Evolutionary conservation across 2,113 vertebrate species (phyloP), one percentile per base, ranked within the genome.

Genomic region (Nibea albiflora): DNA sequence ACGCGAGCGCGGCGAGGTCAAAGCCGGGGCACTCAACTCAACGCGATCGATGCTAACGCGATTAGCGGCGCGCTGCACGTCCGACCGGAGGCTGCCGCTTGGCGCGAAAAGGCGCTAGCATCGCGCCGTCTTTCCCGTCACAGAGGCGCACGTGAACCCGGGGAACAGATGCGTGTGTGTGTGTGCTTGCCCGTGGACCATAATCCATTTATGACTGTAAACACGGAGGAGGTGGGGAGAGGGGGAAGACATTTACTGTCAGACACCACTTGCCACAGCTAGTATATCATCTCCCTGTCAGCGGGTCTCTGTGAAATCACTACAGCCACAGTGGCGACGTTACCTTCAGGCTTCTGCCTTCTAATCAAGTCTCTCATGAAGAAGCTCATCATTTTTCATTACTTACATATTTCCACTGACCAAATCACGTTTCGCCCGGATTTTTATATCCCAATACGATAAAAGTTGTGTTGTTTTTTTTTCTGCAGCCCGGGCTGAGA

Each of bases 121-220:
- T 73, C 15, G 54, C 46, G 63, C 77, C 64, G 22, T 56, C 57
- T 86, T 86, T 78, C 86, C 84, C 86, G 69, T 73, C 86, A 78
- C 49, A 44, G 75, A 56, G 47, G 54, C 20, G 12, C 68, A 15
- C 35, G 60, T 69, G 78, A 86, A 84, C 50, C 75, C 20, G 6
- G 5, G 68, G 76, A 87, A 86, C 80, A 74, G 88, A 74, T 74
- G 6, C 79, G 35, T 35, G 1, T 35, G 35, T 39, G 35, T 39
- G 82, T 81, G 83, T 49, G 87, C 82, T 75, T 39, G 78, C 83
- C 87, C 86, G 6, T 89, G 80, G 72, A 89, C 85, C 24, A 61
- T 94, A 93, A 94, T 94, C 91, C 91, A 78, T 90, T 93, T 93
- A 93, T 22, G 76, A 90, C 71, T 80, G 88, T 90, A 88, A 92